Conservation (phyloP, 2,113 vertebrate species). For the Ivindomyrus marchei region DNA sequence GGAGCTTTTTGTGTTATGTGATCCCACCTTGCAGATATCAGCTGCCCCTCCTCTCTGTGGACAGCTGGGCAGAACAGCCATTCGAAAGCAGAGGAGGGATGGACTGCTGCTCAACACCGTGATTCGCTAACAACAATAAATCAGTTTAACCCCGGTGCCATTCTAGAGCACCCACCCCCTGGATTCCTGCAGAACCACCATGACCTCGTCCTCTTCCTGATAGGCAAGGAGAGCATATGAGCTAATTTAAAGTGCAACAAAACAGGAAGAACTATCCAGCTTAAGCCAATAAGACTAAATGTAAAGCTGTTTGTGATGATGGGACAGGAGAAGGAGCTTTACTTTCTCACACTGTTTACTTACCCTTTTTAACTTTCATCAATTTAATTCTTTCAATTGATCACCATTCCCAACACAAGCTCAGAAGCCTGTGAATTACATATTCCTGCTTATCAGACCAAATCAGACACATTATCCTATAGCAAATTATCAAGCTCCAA, state of each 20-base stretch:
- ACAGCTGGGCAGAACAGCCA: slow-evolving; percentile 39
- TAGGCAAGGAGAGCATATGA: background rate
- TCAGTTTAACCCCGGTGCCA: slow-evolving; percentile 8
- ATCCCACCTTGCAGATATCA: slow-evolving; percentile 32
- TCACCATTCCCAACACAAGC: background rate
- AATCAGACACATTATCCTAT: background rate
- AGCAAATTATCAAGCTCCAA: background rate
- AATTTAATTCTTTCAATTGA: background rate
- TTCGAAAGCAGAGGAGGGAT: slow-evolving; percentile 37
- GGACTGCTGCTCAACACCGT: slow-evolving; percentile 18
- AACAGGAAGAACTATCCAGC: slow-evolving; percentile 1
- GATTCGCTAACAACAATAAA: slow-evolving; percentile 35
- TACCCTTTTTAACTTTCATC: background rate
- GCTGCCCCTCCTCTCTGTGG: slow-evolving; percentile 30
- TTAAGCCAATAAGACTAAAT: background rate
- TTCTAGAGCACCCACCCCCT: slow-evolving; percentile 17
- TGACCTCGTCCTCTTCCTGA: background rate
- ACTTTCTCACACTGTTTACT: background rate
- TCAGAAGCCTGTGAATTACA: background rate
- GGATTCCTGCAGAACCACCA: slow-evolving; percentile 12
- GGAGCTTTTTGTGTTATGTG: slow-evolving; percentile 30
- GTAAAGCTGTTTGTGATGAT: background rate
- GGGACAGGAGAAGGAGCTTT: background rate
- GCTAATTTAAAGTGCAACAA: background rate
- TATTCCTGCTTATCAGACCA: background rate